Conservation (phyloP, 1,140 invertebrate species). For the Telenomus remus region DNA sequence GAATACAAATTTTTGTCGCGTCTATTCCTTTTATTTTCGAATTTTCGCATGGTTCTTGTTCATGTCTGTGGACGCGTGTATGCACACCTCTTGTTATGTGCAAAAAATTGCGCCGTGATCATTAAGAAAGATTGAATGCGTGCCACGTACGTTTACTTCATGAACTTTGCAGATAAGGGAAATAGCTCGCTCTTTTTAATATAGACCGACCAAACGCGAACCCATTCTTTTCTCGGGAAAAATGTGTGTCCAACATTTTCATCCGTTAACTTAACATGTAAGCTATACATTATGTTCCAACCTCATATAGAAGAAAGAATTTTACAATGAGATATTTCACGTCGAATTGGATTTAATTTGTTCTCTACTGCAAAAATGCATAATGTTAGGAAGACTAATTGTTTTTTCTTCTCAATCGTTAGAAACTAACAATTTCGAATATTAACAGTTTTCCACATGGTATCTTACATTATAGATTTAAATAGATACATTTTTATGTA, state of each 20-base stretch:
- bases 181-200: conserved; percentile 41
- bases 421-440: too few species aligned
- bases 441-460: too few species aligned
- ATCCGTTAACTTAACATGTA: conserved; percentile 10
- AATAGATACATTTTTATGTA: too few species aligned
- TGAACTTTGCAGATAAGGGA: conserved; percentile 46
- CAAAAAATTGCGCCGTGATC: conserved; percentile 50
- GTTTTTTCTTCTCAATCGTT: too few species aligned
- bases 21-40: conserved; percentile 5
- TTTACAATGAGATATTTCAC: too few species aligned
- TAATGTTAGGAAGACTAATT: too few species aligned
- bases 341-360: too few species aligned
- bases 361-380: too few species aligned
- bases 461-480: neutral
- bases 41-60: conserved; percentile 35
- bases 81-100: conserved; percentile 26
- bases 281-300: too few species aligned
- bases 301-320: too few species aligned
- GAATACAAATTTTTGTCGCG: conserved; percentile 20
- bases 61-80: conserved; percentile 34
- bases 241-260: conserved; percentile 44
- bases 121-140: conserved; percentile 53
- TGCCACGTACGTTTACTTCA: conserved; percentile 45
- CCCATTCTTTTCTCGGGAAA: conserved; percentile 35
- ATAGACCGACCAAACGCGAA: conserved; percentile 22